Percentiles rank a stretch among this genome's conserved stretches.
Evolutionary conservation across 2,888 invertebrate genomes (phyloP).

Genomic region (Suillia variegata): DNA sequence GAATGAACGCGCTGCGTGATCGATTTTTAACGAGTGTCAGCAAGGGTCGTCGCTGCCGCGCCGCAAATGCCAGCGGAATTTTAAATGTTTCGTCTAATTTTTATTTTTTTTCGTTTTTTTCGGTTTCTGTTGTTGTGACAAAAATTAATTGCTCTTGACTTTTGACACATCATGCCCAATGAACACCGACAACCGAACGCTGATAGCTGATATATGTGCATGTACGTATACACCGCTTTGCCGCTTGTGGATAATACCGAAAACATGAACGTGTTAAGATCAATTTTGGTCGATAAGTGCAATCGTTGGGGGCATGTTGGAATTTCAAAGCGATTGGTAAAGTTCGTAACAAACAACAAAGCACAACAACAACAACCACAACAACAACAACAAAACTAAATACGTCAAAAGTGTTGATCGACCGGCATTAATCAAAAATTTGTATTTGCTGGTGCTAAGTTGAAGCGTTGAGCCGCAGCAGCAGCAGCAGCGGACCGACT

Average conservation of each 20-base stretch:
- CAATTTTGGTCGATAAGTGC: neutral
- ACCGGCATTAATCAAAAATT: neutral
- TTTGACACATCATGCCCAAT: no score
- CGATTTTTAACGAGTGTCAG: conserved; percentile 1
- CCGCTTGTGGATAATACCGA: neutral
- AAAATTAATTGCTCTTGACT: conserved; percentile 2
- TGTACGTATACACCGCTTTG: no score
- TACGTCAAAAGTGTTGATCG: neutral
- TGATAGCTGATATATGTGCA: no score
- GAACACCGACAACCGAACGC: no score
- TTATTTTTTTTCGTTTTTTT: neutral
- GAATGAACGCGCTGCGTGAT: neutral
- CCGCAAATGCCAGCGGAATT: no score
- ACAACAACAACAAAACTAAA: neutral
- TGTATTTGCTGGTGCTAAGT: no score
- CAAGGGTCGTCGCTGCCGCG: neutral
- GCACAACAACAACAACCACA: no score
- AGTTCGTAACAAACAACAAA: neutral
- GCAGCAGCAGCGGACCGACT: no score
- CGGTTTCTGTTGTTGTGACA: neutral
- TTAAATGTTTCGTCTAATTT: neutral
- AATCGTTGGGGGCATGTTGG: neutral
- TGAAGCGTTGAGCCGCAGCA: no score
- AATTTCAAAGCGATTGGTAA: neutral
- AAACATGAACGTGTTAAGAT: conserved; percentile 1